These are phyloP conservation scores for Nematopogon swammerdamellus DNA, from an alignment of 2,888 invertebrate species.

Conservation along the genomic window DNA sequence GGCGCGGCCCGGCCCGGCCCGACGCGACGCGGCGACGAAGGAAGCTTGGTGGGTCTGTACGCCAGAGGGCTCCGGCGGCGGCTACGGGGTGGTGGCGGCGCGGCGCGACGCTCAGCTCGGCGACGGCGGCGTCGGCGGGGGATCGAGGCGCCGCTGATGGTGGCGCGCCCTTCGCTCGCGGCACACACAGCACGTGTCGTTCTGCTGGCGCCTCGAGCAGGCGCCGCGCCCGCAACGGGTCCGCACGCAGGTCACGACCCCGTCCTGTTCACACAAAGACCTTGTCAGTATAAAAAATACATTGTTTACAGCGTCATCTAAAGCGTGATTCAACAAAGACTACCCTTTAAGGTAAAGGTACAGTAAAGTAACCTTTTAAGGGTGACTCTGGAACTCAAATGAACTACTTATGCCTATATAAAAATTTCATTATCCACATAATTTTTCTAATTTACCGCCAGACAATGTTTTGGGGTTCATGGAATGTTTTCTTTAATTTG, in stretches of 20 bases:
- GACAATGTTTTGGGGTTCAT: too few relatives aligned
- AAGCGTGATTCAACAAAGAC: too few relatives aligned
- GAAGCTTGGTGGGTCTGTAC: constrained; percentile 1
- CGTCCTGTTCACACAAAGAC: constrained; percentile 65
- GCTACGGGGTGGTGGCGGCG: constrained; percentile 9
- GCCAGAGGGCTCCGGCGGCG: constrained; percentile 23
- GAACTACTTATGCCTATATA: too few relatives aligned
- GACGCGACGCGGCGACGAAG: constrained; percentile 4
- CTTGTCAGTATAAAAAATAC: too few relatives aligned
- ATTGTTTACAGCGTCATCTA: too few relatives aligned
- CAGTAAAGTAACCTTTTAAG: too few relatives aligned
- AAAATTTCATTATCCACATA: too few relatives aligned
- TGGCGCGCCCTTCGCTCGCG: constrained; percentile 51
- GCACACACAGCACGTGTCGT: constrained; percentile 61
- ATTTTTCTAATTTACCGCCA: too few relatives aligned
- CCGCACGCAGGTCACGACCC: constrained; percentile 74
- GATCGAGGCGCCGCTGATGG: constrained; percentile 21
- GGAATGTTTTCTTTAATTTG: too few relatives aligned
- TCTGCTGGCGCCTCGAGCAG: constrained; percentile 51
- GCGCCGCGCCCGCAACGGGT: constrained; percentile 75
- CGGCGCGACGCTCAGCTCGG: constrained; percentile 14
- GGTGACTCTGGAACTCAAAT: too few relatives aligned
- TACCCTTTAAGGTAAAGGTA: too few relatives aligned
- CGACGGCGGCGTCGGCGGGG: constrained; percentile 18
- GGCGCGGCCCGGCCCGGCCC: constrained; percentile 4